Conservation (phyloP, 2,888 invertebrate genomes). For the Brachyopa scutellaris region DNA sequence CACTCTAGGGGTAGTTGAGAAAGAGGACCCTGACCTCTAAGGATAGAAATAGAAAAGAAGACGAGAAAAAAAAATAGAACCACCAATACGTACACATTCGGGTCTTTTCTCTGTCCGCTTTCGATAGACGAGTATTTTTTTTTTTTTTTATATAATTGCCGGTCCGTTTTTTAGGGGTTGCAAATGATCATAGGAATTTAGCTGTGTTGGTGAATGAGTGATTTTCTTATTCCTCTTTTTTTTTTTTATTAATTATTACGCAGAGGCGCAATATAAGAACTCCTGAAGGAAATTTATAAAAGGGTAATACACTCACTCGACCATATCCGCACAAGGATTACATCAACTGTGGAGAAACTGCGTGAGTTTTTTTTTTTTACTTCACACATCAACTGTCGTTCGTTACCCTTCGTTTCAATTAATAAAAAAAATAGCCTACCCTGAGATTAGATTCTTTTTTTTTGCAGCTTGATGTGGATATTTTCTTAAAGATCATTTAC, state of each 20-base stretch:
- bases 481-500: constrained; percentile 71
- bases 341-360: constrained; percentile 40
- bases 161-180: constrained; percentile 68
- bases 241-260: constrained; percentile 58
- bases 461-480: constrained; percentile 66
- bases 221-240: constrained; percentile 44
- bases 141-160: constrained; percentile 5
- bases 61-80: constrained; percentile 25
- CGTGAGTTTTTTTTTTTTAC: constrained; percentile 34
- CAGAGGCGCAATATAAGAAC: constrained; percentile 56
- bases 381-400: constrained; percentile 67
- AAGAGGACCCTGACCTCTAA: constrained; percentile 68
- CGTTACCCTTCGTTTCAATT: constrained; percentile 70
- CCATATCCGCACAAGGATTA: constrained; percentile 58
- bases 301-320: constrained; percentile 55
- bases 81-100: constrained; percentile 35
- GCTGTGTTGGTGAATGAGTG: constrained; percentile 48
- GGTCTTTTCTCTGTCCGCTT: constrained; percentile 47
- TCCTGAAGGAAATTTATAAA: constrained; percentile 49
- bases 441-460: constrained; percentile 53
- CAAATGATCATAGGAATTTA: constrained; percentile 46
- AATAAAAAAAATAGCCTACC: constrained; percentile 69
- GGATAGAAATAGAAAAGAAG: constrained; percentile 65
- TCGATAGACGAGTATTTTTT: constrained; percentile 15
- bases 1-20: constrained; percentile 62